Percentiles rank a stretch among this genome's conserved stretches.
These are phyloP conservation scores for Erinaceus europaeus DNA, from an alignment of 2,113 vertebrate species.

Conservation along the genomic window DNA sequence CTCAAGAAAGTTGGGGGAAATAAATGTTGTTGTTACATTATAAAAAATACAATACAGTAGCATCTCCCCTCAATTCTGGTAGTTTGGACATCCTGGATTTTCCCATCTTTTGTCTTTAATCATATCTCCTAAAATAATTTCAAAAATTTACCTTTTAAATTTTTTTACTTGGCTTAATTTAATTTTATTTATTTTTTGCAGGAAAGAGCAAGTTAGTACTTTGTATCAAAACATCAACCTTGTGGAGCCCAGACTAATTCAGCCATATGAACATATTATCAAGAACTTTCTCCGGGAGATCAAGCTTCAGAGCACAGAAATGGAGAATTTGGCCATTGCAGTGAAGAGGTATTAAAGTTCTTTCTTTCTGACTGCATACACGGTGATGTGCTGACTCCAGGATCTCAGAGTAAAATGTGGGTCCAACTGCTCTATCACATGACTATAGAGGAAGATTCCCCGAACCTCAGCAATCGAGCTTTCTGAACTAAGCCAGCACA, in stretches of 20 bases:
- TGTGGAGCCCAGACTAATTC: constrained; percentile 91
- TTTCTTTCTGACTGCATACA: not conserved
- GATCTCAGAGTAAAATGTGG: too few relatives aligned
- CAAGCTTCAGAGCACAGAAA: constrained; percentile 92
- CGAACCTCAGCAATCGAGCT: not conserved
- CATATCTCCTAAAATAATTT: not conserved
- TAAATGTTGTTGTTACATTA: not conserved
- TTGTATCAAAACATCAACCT: constrained; percentile 95
- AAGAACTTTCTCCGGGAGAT: constrained; percentile 93
- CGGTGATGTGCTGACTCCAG: not conserved
- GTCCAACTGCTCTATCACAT: fast-evolving
- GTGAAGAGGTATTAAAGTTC: constrained; percentile 89
- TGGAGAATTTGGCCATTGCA: constrained; percentile 93
- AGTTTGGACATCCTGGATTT: not conserved
- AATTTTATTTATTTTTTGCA: constrained; percentile 67
- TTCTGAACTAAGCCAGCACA: not conserved
- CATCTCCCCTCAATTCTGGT: not conserved
- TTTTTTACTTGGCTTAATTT: not conserved
- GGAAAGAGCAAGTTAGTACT: constrained; percentile 89
- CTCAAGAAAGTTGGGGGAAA: not conserved
- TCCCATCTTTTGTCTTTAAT: not conserved
- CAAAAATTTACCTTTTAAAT: not conserved
- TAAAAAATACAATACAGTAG: not conserved
- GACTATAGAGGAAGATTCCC: not conserved
- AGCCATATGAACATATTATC: constrained; percentile 92